A percentile compares a stretch with the other conserved stretches of the same genome.
phyloP scores from a whole-genome alignment of 2,113 vertebrate genomes.

The Narcine bancroftii region DNA sequence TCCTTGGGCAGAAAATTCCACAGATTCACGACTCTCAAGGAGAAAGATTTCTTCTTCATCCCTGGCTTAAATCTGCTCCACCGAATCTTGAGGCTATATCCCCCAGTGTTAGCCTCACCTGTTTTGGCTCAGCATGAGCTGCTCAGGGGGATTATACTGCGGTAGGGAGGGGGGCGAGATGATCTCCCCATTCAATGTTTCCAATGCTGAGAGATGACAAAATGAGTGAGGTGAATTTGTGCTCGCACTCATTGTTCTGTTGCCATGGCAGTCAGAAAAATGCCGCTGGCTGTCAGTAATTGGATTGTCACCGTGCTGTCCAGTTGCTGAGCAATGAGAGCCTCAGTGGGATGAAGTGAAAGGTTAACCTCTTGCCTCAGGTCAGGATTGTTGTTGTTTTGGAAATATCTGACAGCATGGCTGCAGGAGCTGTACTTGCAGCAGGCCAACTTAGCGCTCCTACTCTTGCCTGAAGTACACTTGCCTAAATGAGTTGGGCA shows the following conservation, averaged over 20 bases:
- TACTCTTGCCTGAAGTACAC: too few relatives aligned
- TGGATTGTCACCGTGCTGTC: too few relatives aligned
- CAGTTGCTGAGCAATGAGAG: neutral
- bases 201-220: neutral
- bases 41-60: too few relatives aligned
- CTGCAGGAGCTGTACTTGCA: neutral
- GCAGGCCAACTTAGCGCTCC: neutral
- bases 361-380: neutral
- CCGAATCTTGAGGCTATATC: too few relatives aligned
- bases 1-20: too few relatives aligned
- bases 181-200: neutral
- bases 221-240: neutral
- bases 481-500: too few relatives aligned
- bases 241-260: neutral
- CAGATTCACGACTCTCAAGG: too few relatives aligned
- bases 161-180: too few relatives aligned
- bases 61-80: too few relatives aligned
- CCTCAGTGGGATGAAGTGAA: neutral
- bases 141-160: too few relatives aligned
- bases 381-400: neutral
- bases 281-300: neutral
- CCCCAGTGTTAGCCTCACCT: too few relatives aligned
- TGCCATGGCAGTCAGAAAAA: neutral
- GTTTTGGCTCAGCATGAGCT: too few relatives aligned
- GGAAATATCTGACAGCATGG: neutral